Conservation (phyloP, 2,888 invertebrate species). For the Tipula vernalis region DNA sequence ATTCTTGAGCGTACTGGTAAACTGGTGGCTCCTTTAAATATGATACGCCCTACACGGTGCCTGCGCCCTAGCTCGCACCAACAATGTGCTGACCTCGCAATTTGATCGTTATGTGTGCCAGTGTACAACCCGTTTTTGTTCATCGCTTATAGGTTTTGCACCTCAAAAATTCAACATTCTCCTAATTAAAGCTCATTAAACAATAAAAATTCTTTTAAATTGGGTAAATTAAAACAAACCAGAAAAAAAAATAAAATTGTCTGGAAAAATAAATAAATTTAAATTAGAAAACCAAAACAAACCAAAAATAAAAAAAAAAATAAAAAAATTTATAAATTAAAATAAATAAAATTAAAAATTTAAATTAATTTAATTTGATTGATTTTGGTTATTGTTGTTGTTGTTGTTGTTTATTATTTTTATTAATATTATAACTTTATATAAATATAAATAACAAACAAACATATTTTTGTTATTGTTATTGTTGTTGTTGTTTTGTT, state of each 20-base stretch:
- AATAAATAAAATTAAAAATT: slow-evolving; percentile 4
- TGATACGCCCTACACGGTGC: no score
- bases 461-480: not conserved
- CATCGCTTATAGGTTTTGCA: not conserved
- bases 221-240: not conserved
- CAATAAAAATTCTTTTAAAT: not conserved
- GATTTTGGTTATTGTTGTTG: not conserved
- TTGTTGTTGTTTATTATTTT: not conserved
- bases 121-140: no score
- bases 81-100: no score
- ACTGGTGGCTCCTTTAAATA: no score
- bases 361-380: slow-evolving; percentile 4
- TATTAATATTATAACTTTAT: slow-evolving; percentile 4
- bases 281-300: slow-evolving; percentile 4
- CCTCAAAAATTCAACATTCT: not conserved
- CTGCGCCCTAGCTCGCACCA: no score
- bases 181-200: not conserved
- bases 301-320: not conserved
- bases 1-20: no score
- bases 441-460: not conserved
- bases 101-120: no score
- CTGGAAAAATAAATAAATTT: not conserved
- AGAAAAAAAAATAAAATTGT: not conserved
- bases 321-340: not conserved
- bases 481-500: not conserved